These are phyloP conservation scores for Miopithecus talapoin DNA, from an alignment of 2,797 vertebrate species.

Conservation along the genomic window DNA sequence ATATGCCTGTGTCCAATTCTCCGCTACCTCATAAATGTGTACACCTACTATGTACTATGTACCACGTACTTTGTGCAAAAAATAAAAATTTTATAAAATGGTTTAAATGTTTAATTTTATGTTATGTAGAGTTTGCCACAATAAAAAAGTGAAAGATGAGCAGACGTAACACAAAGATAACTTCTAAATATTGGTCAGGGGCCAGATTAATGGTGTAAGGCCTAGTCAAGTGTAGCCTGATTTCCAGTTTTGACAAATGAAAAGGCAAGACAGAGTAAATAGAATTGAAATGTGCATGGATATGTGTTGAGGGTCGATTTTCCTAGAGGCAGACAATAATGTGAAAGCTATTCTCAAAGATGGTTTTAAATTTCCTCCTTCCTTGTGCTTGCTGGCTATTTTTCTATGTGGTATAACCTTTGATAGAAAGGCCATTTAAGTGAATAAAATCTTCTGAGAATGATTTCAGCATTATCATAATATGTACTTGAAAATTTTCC, in stretches of 20 bases:
- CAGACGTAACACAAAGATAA: not conserved
- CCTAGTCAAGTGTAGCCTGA: not conserved
- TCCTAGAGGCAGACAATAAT: not conserved
- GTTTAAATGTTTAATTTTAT: not conserved
- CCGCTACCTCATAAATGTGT: too few relatives aligned
- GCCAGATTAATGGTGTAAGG: not conserved
- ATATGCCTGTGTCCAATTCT: too few relatives aligned
- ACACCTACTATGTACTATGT: too few relatives aligned
- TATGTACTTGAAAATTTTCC: not conserved
- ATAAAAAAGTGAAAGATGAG: not conserved
- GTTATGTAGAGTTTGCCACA: not conserved
- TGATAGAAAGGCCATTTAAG: not conserved
- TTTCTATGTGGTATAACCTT: not conserved
- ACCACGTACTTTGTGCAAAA: too few relatives aligned
- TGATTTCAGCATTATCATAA: not conserved
- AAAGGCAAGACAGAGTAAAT: not conserved
- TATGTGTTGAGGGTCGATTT: not conserved
- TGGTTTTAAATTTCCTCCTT: not conserved
- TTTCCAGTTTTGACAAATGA: not conserved
- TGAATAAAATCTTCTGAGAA: not conserved
- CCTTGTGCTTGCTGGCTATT: not conserved
- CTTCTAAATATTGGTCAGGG: not conserved
- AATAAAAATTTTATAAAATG: too few relatives aligned
- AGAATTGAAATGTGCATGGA: not conserved
- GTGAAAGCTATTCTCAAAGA: not conserved